These are phyloP conservation scores for Spisula solida DNA, from an alignment of 2,888 invertebrate species.

Conservation along the genomic window DNA sequence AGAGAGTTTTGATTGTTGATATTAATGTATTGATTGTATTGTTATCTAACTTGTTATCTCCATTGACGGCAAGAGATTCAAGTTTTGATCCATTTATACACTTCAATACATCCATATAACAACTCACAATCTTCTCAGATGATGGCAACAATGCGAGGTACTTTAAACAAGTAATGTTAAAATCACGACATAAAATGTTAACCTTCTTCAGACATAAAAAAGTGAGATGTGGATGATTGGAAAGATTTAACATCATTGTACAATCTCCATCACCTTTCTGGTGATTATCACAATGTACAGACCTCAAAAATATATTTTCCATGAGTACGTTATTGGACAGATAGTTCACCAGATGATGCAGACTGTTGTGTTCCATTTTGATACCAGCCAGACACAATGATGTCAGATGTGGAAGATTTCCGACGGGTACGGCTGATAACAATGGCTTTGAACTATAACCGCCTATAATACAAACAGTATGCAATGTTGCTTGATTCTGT, in stretches of 20 bases:
- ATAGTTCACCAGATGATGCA: neutral
- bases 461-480: neutral
- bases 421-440: neutral
- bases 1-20: neutral
- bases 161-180: neutral
- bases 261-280: neutral
- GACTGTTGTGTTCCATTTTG: neutral
- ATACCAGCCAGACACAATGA: neutral
- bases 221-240: neutral
- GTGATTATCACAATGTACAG: neutral
- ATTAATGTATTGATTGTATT: neutral
- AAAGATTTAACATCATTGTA: neutral
- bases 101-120: neutral
- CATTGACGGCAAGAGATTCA: neutral
- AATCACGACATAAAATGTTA: neutral
- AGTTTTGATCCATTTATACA: neutral
- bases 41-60: neutral
- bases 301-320: neutral
- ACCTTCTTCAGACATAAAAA: neutral
- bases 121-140: neutral
- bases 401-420: neutral
- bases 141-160: neutral
- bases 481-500: neutral
- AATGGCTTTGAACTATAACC: neutral
- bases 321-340: neutral